These are phyloP conservation scores for Eupithecia insigniata DNA, from an alignment of 2,888 invertebrate genomes.

Conservation along the genomic window DNA sequence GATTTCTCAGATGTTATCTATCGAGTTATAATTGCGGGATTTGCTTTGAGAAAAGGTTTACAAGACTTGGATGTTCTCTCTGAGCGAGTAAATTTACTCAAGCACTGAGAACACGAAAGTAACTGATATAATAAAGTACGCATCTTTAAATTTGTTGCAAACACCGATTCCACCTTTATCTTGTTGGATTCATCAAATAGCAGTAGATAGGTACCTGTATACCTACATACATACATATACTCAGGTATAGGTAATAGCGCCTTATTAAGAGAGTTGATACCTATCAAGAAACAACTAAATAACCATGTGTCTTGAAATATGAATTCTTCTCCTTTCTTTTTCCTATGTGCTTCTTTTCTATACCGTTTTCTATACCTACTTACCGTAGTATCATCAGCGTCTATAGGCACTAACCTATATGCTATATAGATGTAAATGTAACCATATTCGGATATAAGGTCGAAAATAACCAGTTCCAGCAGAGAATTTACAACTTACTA, in stretches of 20 bases:
- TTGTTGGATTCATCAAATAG: constrained; percentile 9
- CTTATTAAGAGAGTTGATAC: background rate
- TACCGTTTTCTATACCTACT: background rate
- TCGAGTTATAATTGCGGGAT: constrained; percentile 36
- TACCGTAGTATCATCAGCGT: background rate
- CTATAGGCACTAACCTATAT: too few relatives aligned
- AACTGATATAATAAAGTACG: constrained; percentile 12
- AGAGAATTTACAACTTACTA: background rate
- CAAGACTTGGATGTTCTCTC: constrained; percentile 17
- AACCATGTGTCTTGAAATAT: background rate
- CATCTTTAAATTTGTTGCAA: constrained; percentile 6
- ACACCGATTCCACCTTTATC: constrained; percentile 23
- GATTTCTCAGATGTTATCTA: constrained; percentile 44
- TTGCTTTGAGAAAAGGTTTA: constrained; percentile 26
- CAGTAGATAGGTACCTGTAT: too few relatives aligned
- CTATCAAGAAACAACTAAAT: background rate
- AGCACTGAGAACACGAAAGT: constrained; percentile 15
- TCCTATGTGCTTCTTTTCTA: background rate
- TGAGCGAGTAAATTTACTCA: constrained; percentile 18
- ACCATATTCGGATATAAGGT: background rate
- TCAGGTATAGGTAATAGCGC: background rate
- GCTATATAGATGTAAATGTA: too few relatives aligned
- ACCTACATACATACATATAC: too few relatives aligned
- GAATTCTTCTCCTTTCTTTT: background rate
- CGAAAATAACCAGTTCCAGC: background rate